These are phyloP conservation scores for Boloria selene DNA, from an alignment of 2,888 invertebrate species.

Conservation along the genomic window DNA sequence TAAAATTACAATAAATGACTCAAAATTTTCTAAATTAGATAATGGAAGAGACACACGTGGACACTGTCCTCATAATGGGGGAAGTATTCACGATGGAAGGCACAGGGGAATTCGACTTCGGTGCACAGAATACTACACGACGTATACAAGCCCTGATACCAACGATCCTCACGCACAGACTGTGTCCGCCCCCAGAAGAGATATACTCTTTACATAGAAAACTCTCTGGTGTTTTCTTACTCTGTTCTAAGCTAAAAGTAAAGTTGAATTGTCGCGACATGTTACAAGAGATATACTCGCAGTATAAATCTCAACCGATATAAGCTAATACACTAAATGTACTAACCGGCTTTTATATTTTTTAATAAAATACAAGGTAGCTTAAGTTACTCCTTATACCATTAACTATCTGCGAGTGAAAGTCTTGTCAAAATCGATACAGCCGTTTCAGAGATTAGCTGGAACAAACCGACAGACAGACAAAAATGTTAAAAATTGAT, in stretches of 20 bases:
- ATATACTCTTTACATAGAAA: conserved; percentile 99
- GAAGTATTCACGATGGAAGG: conserved; percentile 91
- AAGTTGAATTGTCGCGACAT: conserved; percentile 91
- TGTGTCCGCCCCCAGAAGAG: conserved; percentile 99
- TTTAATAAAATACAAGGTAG: too few species aligned
- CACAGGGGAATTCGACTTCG: conserved; percentile 93
- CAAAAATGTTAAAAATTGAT: too few species aligned
- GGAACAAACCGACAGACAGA: too few species aligned
- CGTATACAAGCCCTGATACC: conserved; percentile 93
- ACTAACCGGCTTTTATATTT: too few species aligned
- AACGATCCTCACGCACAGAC: conserved; percentile 95
- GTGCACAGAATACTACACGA: conserved; percentile 89
- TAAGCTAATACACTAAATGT: too few species aligned
- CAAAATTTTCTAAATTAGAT: conserved; percentile 52
- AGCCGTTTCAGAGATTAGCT: too few species aligned
- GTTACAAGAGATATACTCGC: conserved; percentile 89
- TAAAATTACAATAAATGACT: too few species aligned
- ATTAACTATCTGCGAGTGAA: too few species aligned
- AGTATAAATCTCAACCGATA: conserved; percentile 77
- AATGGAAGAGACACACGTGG: conserved; percentile 98
- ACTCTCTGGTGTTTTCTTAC: conserved; percentile 95
- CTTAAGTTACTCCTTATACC: too few species aligned
- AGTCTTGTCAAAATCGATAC: too few species aligned
- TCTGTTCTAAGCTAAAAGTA: conserved; percentile 93
- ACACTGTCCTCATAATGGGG: conserved; percentile 98